Evolutionary conservation across 2,888 invertebrate species (phyloP), one percentile per base, ranked within the genome.

Genomic region (Nemurella pictetii): DNA sequence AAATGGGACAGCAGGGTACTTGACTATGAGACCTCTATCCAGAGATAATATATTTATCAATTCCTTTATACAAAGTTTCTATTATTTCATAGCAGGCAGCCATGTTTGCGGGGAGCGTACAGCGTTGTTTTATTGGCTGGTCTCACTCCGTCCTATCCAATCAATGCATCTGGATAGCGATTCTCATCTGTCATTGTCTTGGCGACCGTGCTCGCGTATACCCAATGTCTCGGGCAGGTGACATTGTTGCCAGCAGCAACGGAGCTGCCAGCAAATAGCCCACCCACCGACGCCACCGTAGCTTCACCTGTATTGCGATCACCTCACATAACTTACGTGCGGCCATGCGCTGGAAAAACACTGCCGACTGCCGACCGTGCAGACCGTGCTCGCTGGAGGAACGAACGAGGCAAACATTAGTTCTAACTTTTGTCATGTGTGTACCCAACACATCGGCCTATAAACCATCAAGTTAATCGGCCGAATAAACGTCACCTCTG

Each of bases 131-230:
- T 83, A 80, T 84, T 84, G 73, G 74, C 15, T 72, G 32, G 72
- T 74, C 74, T 85, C 82, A 74, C 77, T 83, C 28, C 74, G 84
- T 85, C 86, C 85, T 87, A 86, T 87, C 90, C 90, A 90, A 90
- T 90, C 90, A 90, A 90, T 90, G 90, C 89, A 90, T 90, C 90
- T 90, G 89, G 87, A 88, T 87, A 88, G 89, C 90, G 90, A 90
- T 90, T 89, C 89, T 89, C 90, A 90, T 90, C 90, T 90, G 90
- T 90, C 90, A 90, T 89, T 90, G 90, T 90, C 90, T 88, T 85
- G 87, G 90, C 89, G 77, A 91, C 91, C 81, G 94, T 2, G 25
- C n/a, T 55, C 28, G 28, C 3, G 30, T 72, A 25, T 26, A 82
- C 55, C 72, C 20, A n/a, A 28, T 25, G 12, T 7, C 28, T 4